Conservation (phyloP, 2,888 invertebrate species). For the Dryobota labecula region DNA sequence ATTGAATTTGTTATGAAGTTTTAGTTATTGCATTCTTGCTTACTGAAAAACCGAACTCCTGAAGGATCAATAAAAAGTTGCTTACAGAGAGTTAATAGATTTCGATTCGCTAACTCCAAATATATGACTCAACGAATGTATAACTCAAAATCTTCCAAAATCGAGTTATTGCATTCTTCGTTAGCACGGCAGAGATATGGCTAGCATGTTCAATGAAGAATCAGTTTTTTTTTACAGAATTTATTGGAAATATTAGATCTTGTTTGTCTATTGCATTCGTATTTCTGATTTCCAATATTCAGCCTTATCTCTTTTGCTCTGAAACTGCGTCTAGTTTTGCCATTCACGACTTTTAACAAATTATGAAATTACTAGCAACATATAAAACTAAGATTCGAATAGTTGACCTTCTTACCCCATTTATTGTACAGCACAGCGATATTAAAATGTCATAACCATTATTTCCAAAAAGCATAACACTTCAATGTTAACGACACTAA, state of each 20-base stretch:
- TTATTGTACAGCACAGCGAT: background rate
- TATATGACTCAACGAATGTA: too few species aligned
- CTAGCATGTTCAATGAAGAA: background rate
- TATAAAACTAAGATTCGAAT: background rate
- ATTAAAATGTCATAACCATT: slow-evolving; percentile 4
- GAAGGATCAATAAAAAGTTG: too few species aligned
- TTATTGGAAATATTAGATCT: background rate
- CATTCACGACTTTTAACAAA: background rate
- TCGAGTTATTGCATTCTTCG: too few species aligned
- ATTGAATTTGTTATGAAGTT: too few species aligned
- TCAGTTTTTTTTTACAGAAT: background rate
- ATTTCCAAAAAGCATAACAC: slow-evolving; percentile 23
- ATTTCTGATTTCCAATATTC: background rate
- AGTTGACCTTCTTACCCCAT: background rate
- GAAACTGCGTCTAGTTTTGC: background rate
- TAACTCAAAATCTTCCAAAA: too few species aligned
- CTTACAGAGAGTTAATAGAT: too few species aligned
- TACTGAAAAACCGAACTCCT: too few species aligned
- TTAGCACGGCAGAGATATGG: too few species aligned
- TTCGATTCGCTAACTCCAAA: too few species aligned
- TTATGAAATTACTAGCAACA: too few species aligned
- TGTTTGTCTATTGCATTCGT: background rate
- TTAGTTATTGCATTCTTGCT: too few species aligned
- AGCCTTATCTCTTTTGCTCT: background rate
- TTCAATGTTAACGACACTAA: slow-evolving; percentile 32